Percentiles rank a stretch among this genome's conserved stretches.
Conservation (phyloP, 2,888 invertebrate species). For the Ormyrus rosae region DNA sequence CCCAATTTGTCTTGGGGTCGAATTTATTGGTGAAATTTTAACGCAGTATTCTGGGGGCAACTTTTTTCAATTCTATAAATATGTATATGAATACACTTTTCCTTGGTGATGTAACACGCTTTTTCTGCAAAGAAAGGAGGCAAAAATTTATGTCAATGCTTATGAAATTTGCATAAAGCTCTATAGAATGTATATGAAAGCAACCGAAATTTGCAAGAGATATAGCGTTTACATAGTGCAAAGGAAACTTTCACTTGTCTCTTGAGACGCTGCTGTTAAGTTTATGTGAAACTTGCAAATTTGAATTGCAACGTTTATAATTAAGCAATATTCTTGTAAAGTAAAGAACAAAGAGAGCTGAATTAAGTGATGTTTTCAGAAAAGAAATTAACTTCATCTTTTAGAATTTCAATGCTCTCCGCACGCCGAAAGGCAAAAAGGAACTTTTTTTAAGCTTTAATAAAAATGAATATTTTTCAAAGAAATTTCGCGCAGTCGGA, state of each 20-base stretch:
- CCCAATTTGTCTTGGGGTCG: too few relatives aligned
- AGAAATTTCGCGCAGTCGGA: not conserved
- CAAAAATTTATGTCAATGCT: constrained; percentile 34
- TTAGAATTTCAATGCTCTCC: too few relatives aligned
- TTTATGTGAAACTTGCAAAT: too few relatives aligned
- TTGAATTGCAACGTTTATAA: not conserved
- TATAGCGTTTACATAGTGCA: constrained; percentile 21
- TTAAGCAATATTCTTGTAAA: not conserved
- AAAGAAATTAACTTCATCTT: too few relatives aligned
- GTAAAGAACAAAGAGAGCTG: too few relatives aligned
- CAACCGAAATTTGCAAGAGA: constrained; percentile 24
- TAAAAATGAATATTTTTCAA: too few relatives aligned
- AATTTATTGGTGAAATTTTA: too few relatives aligned
- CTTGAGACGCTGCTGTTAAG: not conserved
- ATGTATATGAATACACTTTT: constrained; percentile 3
- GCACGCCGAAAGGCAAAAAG: too few relatives aligned
- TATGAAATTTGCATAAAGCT: constrained; percentile 34
- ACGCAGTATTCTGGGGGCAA: not conserved
- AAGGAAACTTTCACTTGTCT: not conserved
- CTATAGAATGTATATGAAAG: constrained; percentile 10
- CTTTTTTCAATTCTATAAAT: not conserved
- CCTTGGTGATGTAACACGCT: not conserved
- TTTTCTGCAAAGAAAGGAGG: not conserved
- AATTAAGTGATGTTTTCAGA: too few relatives aligned
- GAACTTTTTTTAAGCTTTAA: too few relatives aligned